Conservation (phyloP, 2,888 invertebrate species). For the Pseudococcus viburni region DNA sequence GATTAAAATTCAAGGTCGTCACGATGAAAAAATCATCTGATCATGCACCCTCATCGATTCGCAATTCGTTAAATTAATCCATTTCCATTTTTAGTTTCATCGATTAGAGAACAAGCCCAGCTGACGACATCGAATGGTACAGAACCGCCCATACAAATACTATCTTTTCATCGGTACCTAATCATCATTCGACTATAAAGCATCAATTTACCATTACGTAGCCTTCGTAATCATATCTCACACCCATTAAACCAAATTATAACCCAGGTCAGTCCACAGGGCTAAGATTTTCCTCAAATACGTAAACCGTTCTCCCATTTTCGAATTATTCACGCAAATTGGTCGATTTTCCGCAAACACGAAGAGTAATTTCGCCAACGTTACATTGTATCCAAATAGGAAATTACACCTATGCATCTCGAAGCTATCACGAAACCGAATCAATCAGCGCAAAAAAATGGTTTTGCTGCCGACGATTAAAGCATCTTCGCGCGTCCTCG, state of each 20-base stretch:
- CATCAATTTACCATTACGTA: not conserved
- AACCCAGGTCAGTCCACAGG: not conserved
- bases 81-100: not conserved
- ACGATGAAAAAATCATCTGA: not conserved
- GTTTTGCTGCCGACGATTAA: not conserved
- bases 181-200: not conserved
- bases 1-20: not conserved
- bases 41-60: not conserved
- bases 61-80: not conserved
- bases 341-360: not conserved
- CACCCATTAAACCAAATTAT: not conserved
- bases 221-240: not conserved
- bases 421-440: constrained; percentile 35
- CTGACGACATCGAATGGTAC: not conserved
- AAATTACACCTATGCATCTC: constrained; percentile 18
- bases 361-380: no score
- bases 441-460: not conserved
- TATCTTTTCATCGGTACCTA: not conserved
- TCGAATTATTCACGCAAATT: not conserved
- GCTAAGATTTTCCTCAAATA: not conserved
- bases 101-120: not conserved
- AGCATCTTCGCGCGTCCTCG: not conserved
- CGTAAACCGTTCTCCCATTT: not conserved
- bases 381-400: not conserved
- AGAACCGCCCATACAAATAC: constrained; percentile 7